Conservation (phyloP, 2,113 vertebrate species). For the Orthonyx spaldingii region DNA sequence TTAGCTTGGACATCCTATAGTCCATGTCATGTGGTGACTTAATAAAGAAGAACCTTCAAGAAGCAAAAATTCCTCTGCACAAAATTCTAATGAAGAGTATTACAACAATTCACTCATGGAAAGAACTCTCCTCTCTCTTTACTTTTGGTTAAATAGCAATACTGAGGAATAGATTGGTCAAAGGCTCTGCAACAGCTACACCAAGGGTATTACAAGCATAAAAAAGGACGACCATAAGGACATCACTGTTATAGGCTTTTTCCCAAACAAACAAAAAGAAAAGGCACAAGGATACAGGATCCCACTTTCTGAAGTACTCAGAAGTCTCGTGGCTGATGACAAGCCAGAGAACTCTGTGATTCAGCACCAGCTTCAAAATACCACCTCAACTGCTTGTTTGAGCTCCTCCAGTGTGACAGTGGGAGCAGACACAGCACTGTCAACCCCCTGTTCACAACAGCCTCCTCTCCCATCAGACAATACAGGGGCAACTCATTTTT, state of each 20-base stretch:
- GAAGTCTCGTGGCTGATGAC: not conserved
- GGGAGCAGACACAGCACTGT: not conserved
- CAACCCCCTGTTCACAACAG: not conserved
- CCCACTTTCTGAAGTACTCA: not conserved
- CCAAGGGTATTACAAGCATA: not conserved
- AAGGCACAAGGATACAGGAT: not conserved
- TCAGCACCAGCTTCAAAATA: not conserved
- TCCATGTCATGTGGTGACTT: not conserved
- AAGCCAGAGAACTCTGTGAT: not conserved
- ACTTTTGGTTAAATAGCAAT: not conserved
- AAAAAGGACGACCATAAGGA: not conserved
- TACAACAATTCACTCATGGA: not conserved
- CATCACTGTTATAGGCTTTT: not conserved
- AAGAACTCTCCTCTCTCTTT: not conserved
- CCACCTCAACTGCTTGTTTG: fast-evolving
- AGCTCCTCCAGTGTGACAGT: not conserved
- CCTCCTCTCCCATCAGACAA: not conserved
- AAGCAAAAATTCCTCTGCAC: not conserved
- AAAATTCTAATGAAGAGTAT: not conserved
- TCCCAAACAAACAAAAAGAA: not conserved
- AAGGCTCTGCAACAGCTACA: not conserved
- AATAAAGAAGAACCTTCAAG: not conserved
- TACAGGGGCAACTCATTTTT: not conserved
- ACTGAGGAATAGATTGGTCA: not conserved
- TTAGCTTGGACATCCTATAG: not conserved